Evolutionary conservation across 2,113 vertebrate genomes (phyloP), one percentile per base, ranked within the genome.

Genomic region (Silurus glanis): DNA sequence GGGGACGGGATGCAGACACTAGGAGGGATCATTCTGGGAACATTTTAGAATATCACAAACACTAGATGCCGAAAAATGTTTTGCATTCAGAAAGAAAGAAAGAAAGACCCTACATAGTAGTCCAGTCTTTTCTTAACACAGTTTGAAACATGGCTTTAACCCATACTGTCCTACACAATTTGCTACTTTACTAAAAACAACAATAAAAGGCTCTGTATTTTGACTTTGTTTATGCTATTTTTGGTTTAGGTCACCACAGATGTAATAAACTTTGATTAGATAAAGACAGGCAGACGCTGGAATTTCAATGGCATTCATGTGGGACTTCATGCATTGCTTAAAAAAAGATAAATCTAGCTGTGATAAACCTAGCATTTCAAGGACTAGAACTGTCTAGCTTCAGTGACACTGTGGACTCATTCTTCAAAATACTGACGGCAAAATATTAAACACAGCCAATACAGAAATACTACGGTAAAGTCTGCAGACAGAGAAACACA

Each of bases 21-120:
- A 69, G 75, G 55, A 81, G 76, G 45, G 56, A 89, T 81, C 69
- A 82, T 83, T 82, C 85, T 78, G 71, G 71, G 78, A 78, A 61
- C 78, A 78, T 64, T 64, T 83, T 78, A 53, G 72, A 89, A 89
- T n/a, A 87, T 76, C 67, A 87, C 47, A 53, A 89, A 82, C 69
- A 85, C 64, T 86, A 85, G 72, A 79, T 87, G 83, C 84, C 83
- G 72, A n/a, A 21, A 10, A 85, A 85, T 28, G 51, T 49, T 82
- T 76, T 45, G 6, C 71, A 47, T 72, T 76, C 49, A 78, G 37
- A 37, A 37, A 37, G 1, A 37, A 56, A 56, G 12, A 7, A 7
- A 56, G 55, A 83, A 19, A 53, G 8, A 9, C 51, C 37, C 37
- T 37, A 83, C 16, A 80, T 13, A 25, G 71, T 83, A 17, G 25